A percentile compares a stretch with the other conserved stretches of the same genome.
Conservation (phyloP, 1,140 invertebrate genomes). For the Macrobrachium rosenbergii region DNA sequence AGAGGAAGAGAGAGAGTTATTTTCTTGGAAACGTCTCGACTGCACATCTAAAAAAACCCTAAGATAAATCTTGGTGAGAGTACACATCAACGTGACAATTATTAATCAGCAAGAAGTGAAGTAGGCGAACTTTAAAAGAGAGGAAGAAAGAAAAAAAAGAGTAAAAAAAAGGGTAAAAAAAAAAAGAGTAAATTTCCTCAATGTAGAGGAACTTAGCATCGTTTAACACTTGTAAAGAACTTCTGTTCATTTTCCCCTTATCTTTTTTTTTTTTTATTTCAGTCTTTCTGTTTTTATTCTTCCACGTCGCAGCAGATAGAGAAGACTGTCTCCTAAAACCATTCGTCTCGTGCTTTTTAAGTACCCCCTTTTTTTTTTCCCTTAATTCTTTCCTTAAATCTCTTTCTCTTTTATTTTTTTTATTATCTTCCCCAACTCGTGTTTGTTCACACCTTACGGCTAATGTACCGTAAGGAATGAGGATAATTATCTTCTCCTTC, state of each 20-base stretch:
- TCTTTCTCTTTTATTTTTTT: no score
- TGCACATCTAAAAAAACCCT: no score
- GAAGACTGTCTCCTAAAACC: no score
- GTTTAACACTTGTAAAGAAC: not conserved
- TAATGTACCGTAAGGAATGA: no score
- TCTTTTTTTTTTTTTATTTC: not conserved
- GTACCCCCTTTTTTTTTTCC: not conserved
- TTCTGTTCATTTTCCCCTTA: no score
- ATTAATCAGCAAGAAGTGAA: not conserved
- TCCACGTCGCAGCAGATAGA: not conserved
- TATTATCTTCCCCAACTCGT: no score
- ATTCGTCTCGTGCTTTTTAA: not conserved
- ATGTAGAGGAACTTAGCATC: not conserved
- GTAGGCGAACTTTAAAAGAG: no score
- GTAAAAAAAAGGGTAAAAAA: no score
- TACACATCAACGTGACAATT: not conserved
- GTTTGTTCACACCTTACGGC: no score
- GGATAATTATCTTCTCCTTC: no score
- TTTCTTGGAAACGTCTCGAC: not conserved
- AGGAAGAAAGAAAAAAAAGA: no score
- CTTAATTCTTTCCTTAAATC: not conserved
- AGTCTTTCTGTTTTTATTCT: not conserved
- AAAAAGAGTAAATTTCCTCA: not conserved
- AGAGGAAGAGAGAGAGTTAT: not conserved
- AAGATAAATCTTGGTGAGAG: not conserved